Evolutionary conservation across 1,140 invertebrate species (phyloP), one percentile per base, ranked within the genome.

Genomic region (Leptinotarsa undecemlineata): DNA sequence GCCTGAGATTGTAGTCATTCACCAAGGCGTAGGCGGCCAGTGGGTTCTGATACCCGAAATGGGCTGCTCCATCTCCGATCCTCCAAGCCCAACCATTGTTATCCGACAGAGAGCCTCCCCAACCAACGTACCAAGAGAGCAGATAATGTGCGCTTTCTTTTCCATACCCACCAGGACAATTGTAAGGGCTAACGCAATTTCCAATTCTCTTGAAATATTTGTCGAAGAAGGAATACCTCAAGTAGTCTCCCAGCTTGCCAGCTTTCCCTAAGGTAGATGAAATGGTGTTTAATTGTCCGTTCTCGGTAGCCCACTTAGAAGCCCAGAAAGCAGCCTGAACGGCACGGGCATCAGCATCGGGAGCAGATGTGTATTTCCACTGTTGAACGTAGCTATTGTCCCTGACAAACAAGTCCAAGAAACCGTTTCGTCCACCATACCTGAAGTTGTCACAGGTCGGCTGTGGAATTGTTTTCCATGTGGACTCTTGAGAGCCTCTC

Each of bases 201-300:
- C 77, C 77, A 17, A 78, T 78, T 69, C 74, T 76, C 75, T 78
- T 78, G 60, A 78, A 78, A 73, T 78, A 78, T 69, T 78, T 78
- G 69, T 78, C 77, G 68, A 78, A 78, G 6, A 78, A 48, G 17
- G 77, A 13, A 69, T 78, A 78, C 48, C 76, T 66, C 48, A 78
- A 33, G 63, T 74, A 78, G 33, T 78, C 77, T 23, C 77, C 77
- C 71, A 78, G 72, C 70, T 78, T 78, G 51, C 74, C 68, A 8
- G 77, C 77, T 48, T 78, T 78, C 13, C 21, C 15, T 61, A 78
- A 69, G 42, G 67, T 74, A 17, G n/a, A 17, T n/a, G 74, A 68
- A 14, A 78, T 26, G 19, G 21, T 48, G 11, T 23, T 26, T 4
- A 15, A 15, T 48, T 73, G 33, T 20, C 77, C 77, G 19, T 64